phyloP scores from a whole-genome alignment of 2,888 invertebrate species.

The Exephanes ischioxanthus region DNA sequence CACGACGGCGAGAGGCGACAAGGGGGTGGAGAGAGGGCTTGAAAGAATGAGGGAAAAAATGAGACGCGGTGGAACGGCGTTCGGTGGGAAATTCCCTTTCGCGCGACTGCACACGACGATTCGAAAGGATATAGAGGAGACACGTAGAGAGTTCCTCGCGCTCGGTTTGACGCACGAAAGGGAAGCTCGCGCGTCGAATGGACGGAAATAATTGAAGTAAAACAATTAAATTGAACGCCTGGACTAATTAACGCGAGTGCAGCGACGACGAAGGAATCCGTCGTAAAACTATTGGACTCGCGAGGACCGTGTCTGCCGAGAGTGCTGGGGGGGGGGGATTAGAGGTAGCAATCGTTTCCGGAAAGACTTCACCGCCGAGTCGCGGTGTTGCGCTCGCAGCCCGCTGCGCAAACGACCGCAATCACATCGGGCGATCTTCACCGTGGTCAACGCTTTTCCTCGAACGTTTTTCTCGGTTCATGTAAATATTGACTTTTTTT shows the following conservation, averaged over 20 bases:
- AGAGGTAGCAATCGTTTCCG: slow-evolving; percentile 14
- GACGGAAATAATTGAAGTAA: slow-evolving; percentile 66
- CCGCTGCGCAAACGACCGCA: neutral
- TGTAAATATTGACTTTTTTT: slow-evolving; percentile 2
- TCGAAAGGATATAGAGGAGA: slow-evolving; percentile 37
- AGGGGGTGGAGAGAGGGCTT: neutral
- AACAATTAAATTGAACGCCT: slow-evolving; percentile 66
- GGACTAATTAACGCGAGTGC: slow-evolving; percentile 59
- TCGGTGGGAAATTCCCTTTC: slow-evolving; percentile 62
- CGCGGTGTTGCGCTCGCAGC: neutral
- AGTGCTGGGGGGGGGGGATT: neutral
- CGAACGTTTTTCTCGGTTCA: neutral
- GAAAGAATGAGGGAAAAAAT: slow-evolving; percentile 50
- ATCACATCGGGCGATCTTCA: slow-evolving; percentile 34
- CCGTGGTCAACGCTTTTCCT: neutral
- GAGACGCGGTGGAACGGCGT: slow-evolving; percentile 58
- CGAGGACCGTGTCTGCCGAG: neutral
- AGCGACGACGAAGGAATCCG: slow-evolving; percentile 48
- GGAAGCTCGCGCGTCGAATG: slow-evolving; percentile 45
- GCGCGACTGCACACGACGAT: slow-evolving; percentile 55
- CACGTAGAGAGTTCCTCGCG: slow-evolving; percentile 42
- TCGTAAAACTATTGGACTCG: slow-evolving; percentile 37
- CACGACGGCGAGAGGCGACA: too few relatives aligned
- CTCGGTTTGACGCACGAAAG: slow-evolving; percentile 24
- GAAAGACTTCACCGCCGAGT: slow-evolving; percentile 10